Evolutionary conservation across 2,888 invertebrate species (phyloP).

Genomic region (Atrina japonica): DNA sequence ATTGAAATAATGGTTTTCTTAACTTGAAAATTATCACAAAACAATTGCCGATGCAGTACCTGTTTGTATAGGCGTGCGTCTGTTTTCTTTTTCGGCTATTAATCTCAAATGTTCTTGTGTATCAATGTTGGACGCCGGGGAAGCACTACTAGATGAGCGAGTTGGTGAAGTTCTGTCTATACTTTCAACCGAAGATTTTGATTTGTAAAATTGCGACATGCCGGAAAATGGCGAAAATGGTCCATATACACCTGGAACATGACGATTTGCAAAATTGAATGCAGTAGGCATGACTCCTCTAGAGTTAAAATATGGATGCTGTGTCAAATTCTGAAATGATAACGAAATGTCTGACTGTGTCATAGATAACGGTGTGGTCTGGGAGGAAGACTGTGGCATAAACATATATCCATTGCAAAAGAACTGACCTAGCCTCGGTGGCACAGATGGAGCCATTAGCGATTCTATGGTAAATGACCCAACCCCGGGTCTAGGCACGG

Average conservation of each 20-base stretch:
- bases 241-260: background rate
- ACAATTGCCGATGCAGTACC: no score
- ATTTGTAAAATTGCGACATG: conserved; percentile 9
- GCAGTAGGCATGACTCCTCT: conserved; percentile 13
- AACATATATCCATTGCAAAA: conserved; percentile 61
- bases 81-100: background rate
- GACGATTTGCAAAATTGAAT: background rate
- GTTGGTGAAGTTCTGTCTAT: conserved; percentile 1
- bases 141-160: background rate
- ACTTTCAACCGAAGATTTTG: conserved; percentile 1
- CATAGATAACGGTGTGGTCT: conserved; percentile 39
- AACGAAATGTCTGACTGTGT: conserved; percentile 27
- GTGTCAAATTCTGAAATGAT: conserved; percentile 19
- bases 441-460: conserved; percentile 58
- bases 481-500: conserved; percentile 60
- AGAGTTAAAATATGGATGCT: conserved; percentile 11
- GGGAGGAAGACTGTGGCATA: conserved; percentile 53
- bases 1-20: no score
- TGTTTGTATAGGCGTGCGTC: no score
- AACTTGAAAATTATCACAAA: no score
- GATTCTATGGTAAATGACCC: conserved; percentile 69
- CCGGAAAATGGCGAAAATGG: conserved; percentile 1
- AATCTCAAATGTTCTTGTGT: background rate
- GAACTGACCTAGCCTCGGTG: conserved; percentile 57
- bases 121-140: conserved; percentile 10